Base-by-base conservation (phyloP, 2,888 invertebrate genomes). In the Eledona agricola region DNA sequence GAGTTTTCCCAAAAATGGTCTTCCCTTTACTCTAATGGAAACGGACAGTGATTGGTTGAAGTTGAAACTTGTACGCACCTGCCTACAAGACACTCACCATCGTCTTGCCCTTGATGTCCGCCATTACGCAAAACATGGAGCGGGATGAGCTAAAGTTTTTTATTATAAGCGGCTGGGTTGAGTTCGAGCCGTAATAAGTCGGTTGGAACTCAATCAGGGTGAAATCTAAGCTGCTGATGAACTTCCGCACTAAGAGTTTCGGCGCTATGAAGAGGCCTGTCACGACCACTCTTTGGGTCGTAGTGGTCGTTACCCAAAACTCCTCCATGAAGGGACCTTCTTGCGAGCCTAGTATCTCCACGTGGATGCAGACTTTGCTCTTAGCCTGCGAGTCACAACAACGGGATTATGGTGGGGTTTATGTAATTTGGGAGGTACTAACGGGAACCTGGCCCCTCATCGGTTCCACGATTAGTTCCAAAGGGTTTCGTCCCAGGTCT, bases 281-380 rank as follows among this genome's bases (percentile, higher is more conserved):
- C 1, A 76, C 60, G 5, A 61, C 55, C 3, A 77, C 63, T 20
- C 72, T 62, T 43, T 68, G 62, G 0, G 73, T 70, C 6, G 66
- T 69, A 4, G 66, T 66, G 5, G 71, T 69, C 63, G 74, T 75
- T n/a, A 76, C 66, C 80, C 80, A 80, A 55, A 80, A 74, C 63
- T 79, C 78, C 12, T 68, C 69, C 11, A 55, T 53, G 42, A 74
- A 76, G 1, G 59, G 49, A 4, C 79, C 79, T 49, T 72, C 69
- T 3, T 63, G 51, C 2, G 65, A 64, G 3, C 77, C 75, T 5
- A 76, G 67, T 3, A 79, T 57, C 61, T 77, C 74, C 1, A 79
- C 62, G 22, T 58, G 66, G 2, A 79, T 47, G 1, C 37, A 50
- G 0, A 68, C 42, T 3, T 51, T 38, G 7, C 55, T 50, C 23